Evolutionary conservation across 2,888 invertebrate species (phyloP), one percentile per base, ranked within the genome.

Genomic region (Nudaria mundana): DNA sequence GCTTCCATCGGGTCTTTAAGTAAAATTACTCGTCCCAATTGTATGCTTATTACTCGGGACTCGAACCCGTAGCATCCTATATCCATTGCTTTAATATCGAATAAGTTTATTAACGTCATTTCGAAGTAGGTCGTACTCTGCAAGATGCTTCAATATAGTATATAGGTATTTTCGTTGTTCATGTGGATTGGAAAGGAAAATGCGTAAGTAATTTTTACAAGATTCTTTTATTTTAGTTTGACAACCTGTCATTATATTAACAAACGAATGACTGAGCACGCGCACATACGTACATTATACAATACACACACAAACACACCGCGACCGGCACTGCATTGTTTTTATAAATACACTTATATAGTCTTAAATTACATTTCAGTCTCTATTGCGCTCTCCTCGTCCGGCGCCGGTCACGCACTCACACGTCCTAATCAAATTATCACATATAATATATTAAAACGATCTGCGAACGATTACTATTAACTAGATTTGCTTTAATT

Each of bases 221-320:
- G 76, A 81, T 82, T 84, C 76, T 83, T 86, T 83, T 88, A 89
- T 88, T 90, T 92, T 92, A 92, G 92, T 92, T 92, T 91, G 92
- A 92, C 92, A 92, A 92, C 92, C 92, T 92, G 92, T 92, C 92
- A 92, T 92, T 92, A 92, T 92, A 92, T 91, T 93, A 88, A 87
- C 87, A 88, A 88, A 88, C 86, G 86, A 87, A 87, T 88, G 88
- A 88, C 87, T 88, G 86, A 86, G 86, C 88, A 86, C 87, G 83
- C 88, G 81, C 92, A 92, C 93, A 93, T 86, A 90, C 89, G 88
- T 81, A 90, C 90, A 86, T 20, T 20, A 20, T 81, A 84, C 83
- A 76, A 77, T 81, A 87, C 82, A 86, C 91, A 91, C 91, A 90
- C 90, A 90, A 90, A 91, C 91, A 91, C 90, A 83, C 84, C 85